Conservation (phyloP, 2,797 vertebrate genomes). For the Petrocephalus sullivani region DNA sequence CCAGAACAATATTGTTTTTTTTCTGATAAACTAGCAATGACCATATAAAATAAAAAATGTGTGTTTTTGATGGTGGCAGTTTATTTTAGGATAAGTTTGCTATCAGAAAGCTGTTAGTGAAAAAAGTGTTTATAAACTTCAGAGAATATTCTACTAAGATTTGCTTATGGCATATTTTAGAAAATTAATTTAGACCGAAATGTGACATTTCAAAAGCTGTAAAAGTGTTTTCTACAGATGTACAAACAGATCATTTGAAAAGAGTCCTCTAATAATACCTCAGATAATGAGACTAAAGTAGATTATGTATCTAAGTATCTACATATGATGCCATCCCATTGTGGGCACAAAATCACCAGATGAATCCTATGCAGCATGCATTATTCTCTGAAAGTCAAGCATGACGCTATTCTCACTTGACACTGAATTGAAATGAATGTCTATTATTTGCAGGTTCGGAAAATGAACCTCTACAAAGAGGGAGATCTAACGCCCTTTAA, state of each 20-base stretch:
- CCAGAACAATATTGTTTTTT: neutral
- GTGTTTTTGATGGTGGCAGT: neutral
- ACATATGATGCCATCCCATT: neutral
- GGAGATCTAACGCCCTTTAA: conserved; percentile 82
- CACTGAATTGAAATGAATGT: neutral
- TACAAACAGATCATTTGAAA: neutral
- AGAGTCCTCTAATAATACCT: neutral
- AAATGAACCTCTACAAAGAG: conserved; percentile 75
- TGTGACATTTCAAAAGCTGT: neutral
- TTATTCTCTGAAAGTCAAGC: neutral
- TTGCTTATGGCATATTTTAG: neutral
- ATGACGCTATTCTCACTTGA: neutral
- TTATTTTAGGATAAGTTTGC: neutral
- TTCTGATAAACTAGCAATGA: neutral
- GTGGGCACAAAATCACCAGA: neutral
- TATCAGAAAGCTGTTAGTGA: neutral
- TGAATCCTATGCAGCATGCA: neutral
- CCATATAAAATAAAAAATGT: neutral
- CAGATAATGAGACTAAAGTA: neutral
- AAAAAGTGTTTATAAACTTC: neutral
- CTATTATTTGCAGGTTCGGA: conserved; percentile 65
- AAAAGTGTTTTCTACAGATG: neutral
- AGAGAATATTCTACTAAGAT: neutral
- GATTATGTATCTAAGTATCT: neutral
- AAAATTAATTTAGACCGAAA: neutral